A percentile compares a stretch with the other conserved stretches of the same genome.
Conservation (phyloP, 1,140 invertebrate genomes). For the Eurytemora carolleeae region DNA sequence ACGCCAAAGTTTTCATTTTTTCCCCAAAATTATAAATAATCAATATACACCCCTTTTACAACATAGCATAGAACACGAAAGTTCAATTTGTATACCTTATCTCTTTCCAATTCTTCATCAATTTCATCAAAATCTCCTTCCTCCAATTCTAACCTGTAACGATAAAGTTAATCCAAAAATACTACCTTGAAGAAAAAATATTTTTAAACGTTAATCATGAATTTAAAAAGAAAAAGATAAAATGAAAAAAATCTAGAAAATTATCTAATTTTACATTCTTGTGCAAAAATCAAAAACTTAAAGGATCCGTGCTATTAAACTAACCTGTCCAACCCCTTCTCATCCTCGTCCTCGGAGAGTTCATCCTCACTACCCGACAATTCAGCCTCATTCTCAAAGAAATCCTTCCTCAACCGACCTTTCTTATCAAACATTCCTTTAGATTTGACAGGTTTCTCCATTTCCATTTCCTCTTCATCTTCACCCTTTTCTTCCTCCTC, state of each 20-base stretch:
- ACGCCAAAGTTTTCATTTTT: too few relatives aligned
- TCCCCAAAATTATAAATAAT: too few relatives aligned
- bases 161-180: neutral
- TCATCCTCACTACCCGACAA: neutral
- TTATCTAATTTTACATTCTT: too few relatives aligned
- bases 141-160: neutral
- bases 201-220: too few relatives aligned
- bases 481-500: conserved; percentile 6
- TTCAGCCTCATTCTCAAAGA: neutral
- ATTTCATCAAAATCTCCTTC: neutral
- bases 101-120: neutral
- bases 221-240: too few relatives aligned
- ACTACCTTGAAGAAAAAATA: too few relatives aligned
- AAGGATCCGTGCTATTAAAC: neutral
- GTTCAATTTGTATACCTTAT: too few relatives aligned
- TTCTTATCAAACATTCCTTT: neutral
- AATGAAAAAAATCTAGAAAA: too few relatives aligned
- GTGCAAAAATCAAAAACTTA: too few relatives aligned
- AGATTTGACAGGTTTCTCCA: conserved; percentile 10
- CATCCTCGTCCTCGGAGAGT: neutral
- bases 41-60: too few relatives aligned
- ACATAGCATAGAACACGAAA: too few relatives aligned
- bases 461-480: conserved; percentile 10
- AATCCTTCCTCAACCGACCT: neutral
- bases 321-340: neutral